Percentiles rank a stretch among this genome's conserved stretches.
Conservation (phyloP, 2,888 invertebrate genomes). For the Drosophila ustulata region DNA sequence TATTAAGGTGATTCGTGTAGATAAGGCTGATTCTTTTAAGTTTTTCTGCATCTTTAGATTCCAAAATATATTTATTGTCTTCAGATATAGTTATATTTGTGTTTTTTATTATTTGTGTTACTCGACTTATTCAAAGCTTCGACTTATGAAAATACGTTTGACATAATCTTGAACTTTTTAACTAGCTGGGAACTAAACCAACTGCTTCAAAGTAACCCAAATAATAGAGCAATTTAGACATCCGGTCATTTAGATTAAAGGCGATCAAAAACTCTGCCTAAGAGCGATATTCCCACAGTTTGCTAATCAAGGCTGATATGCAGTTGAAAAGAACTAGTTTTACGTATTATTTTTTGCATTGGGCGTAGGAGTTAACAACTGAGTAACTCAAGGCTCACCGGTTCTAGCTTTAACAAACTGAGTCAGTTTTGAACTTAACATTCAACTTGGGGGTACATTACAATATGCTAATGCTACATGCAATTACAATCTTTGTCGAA, state of each 20-base stretch:
- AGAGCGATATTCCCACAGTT: slow-evolving; percentile 22
- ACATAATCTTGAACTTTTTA: slow-evolving; percentile 1
- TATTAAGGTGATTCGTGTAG: no score
- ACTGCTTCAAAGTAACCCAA: slow-evolving; percentile 4
- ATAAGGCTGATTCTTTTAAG: neutral
- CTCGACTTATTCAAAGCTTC: neutral
- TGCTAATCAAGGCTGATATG: slow-evolving; percentile 26
- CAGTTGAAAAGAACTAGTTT: slow-evolving; percentile 44
- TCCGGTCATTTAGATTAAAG: slow-evolving; percentile 34
- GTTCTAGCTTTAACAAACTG: slow-evolving; percentile 43
- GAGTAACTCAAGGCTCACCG: slow-evolving; percentile 57
- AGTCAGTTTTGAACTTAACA: slow-evolving; percentile 67
- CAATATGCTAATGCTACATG: slow-evolving; percentile 31
- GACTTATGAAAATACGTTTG: neutral
- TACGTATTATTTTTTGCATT: slow-evolving; percentile 18
- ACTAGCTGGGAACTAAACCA: slow-evolving; percentile 21
- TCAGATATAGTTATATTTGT: neutral
- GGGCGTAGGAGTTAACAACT: slow-evolving; percentile 52
- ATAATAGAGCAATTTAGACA: slow-evolving; percentile 25
- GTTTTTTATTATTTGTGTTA: neutral
- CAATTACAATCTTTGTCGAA: slow-evolving; percentile 24
- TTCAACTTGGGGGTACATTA: slow-evolving; percentile 39
- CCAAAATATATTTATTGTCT: neutral
- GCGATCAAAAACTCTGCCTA: slow-evolving; percentile 22
- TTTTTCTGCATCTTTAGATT: neutral